Evolutionary conservation across 2,113 vertebrate species (phyloP).

Genomic region (Talpa occidentalis): DNA sequence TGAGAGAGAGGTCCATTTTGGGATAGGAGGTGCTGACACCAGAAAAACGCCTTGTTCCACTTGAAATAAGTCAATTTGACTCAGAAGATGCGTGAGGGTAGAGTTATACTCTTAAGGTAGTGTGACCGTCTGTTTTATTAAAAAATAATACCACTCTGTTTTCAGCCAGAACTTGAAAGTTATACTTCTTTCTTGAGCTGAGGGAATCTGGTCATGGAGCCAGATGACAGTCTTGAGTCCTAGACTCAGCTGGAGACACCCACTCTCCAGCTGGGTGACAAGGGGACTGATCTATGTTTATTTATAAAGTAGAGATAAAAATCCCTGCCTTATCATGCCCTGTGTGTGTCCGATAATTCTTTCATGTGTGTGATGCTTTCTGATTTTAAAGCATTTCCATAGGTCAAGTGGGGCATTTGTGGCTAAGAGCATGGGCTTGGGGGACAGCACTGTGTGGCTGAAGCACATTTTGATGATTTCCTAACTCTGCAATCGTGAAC

Average conservation of each 20-base stretch:
- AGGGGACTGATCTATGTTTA: background rate
- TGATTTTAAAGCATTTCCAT: conserved; percentile 20
- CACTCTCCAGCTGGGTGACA: background rate
- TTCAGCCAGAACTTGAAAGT: background rate
- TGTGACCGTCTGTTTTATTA: background rate
- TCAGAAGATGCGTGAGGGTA: background rate
- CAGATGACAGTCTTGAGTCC: background rate
- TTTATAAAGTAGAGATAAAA: background rate
- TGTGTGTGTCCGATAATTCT: background rate
- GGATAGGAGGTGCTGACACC: conserved; percentile 56
- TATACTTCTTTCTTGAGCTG: background rate
- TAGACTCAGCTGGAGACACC: background rate
- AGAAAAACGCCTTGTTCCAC: conserved; percentile 56
- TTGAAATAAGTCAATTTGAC: conserved; percentile 55
- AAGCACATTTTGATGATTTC: background rate
- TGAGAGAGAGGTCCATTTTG: conserved; percentile 48
- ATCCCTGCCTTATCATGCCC: background rate
- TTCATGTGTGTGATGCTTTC: background rate
- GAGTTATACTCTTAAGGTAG: background rate
- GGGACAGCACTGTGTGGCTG: background rate
- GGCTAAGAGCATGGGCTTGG: background rate
- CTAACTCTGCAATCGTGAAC: background rate
- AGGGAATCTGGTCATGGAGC: background rate
- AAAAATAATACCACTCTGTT: background rate
- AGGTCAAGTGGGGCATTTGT: background rate